Conservation (phyloP, 2,888 invertebrate species). For the Scaptomyza caliginosa region DNA sequence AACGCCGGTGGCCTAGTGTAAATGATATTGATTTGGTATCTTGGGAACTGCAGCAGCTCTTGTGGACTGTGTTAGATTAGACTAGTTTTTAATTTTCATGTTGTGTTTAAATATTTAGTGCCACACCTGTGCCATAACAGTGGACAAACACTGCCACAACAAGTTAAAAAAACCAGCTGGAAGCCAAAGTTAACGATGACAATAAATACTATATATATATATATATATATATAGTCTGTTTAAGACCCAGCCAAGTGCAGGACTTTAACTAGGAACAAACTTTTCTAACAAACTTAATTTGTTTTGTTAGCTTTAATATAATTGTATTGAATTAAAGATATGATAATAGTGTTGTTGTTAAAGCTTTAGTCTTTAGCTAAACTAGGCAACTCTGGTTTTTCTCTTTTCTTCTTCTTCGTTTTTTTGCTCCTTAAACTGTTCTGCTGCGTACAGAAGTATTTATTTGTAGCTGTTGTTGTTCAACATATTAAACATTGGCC, state of each 20-base stretch:
- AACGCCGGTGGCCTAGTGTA: constrained; percentile 5
- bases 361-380: no score
- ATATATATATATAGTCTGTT: constrained; percentile 55
- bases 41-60: constrained; percentile 21
- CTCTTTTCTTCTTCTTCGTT: not conserved
- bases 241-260: constrained; percentile 49
- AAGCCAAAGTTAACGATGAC: constrained; percentile 74
- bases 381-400: not conserved
- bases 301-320: no score
- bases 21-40: constrained; percentile 29
- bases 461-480: constrained; percentile 42
- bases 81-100: constrained; percentile 77
- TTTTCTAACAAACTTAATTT: no score
- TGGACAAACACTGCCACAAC: constrained; percentile 19
- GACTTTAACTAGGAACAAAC: constrained; percentile 13
- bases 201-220: constrained; percentile 69
- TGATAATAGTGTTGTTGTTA: no score
- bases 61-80: constrained; percentile 67
- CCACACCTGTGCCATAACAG: constrained; percentile 65
- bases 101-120: constrained; percentile 73
- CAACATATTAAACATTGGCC: constrained; percentile 45
- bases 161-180: constrained; percentile 69
- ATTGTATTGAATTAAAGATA: no score
- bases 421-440: constrained; percentile 12
- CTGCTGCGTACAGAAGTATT: constrained; percentile 21